Percentiles rank a stretch among this genome's conserved stretches.
Conservation (phyloP, 2,113 vertebrate species). For the Lepidothrix coronata region DNA sequence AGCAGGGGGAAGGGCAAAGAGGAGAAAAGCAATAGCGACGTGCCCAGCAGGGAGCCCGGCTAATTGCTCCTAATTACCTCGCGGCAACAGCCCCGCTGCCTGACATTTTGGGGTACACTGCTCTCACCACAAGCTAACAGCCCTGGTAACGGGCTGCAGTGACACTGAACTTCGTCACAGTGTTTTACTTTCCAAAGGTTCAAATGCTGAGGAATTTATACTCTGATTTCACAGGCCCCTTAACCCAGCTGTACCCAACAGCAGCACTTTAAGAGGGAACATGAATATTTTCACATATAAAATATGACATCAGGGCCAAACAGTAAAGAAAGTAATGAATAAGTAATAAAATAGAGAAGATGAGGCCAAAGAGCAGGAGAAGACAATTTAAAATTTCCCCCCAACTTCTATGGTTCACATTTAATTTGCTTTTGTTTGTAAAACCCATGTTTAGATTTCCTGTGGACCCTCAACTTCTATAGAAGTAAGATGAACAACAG, state of each 20-base stretch:
- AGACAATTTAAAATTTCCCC: not conserved
- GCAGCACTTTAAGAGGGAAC: not conserved
- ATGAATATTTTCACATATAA: not conserved
- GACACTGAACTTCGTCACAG: not conserved
- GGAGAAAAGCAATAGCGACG: slow-evolving; percentile 5
- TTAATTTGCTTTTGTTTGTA: not conserved
- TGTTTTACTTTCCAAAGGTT: not conserved
- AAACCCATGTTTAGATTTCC: not conserved
- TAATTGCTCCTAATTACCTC: slow-evolving; percentile 75
- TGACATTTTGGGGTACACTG: slow-evolving; percentile 60
- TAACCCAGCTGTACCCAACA: not conserved
- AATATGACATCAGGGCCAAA: not conserved
- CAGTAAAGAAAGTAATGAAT: not conserved
- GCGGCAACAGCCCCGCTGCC: not conserved
- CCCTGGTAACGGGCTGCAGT: not conserved
- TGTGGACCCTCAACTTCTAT: not conserved
- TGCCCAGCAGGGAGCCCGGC: slow-evolving; percentile 57
- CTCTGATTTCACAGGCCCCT: not conserved
- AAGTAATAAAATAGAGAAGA: not conserved
- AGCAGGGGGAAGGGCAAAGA: not conserved
- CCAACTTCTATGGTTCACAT: not conserved
- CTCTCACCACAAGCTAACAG: not conserved
- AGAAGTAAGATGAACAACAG: not conserved
- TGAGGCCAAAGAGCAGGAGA: not conserved
- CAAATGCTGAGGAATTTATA: not conserved